Base-by-base conservation (phyloP, 2,113 vertebrate genomes). In the Atherinomorus stipes region DNA sequence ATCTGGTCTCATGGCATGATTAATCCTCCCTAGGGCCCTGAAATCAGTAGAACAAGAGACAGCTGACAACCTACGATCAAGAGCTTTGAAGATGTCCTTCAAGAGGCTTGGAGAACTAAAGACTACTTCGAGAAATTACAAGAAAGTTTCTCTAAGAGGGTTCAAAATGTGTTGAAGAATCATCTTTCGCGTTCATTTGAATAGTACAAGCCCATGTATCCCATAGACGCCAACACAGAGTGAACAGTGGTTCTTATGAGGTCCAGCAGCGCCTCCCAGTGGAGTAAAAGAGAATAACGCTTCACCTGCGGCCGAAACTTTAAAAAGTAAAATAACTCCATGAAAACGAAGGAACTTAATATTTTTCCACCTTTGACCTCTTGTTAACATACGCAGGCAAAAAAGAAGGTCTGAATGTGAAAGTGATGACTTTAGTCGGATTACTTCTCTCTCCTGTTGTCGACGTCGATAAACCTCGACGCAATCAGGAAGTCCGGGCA, bases 401-500 rank as follows among this genome's bases (percentile, higher is more conserved):
- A 10, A 34, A 34, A 23, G 3, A 7, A 28, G 5, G 11, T 40
- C 0, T 23, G 10, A 13, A 31, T n/a, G 34, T 31, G 13, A 76
- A 63, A 76, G 23, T 23, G 25, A 8, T 21, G 47, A 4, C 34
- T 50, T 1, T 7, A 22, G 26, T 13, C 9, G 5, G 25, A 6
- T 2, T 7, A 26, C 52, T 56, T 65, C 21, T 78, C 62, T 53
- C 64, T 64, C 49, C 38, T 34, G 26, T 25, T 11, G 63, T 68
- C 47, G 78, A 89, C 88, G 86, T 85, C 45, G 21, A 65, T 61
- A 45, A 86, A 84, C 52, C 25, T 68, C 53, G 23, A 57, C 64
- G 38, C 28, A 89, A 92, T 76, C 88, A 92, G 91, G 91, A 92
- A 92, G 86, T 92, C 80, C 78, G 84, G 84, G 74, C 28, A 26